Evolutionary conservation across 2,888 invertebrate species (phyloP).

Genomic region (Galerucella nymphaeae): DNA sequence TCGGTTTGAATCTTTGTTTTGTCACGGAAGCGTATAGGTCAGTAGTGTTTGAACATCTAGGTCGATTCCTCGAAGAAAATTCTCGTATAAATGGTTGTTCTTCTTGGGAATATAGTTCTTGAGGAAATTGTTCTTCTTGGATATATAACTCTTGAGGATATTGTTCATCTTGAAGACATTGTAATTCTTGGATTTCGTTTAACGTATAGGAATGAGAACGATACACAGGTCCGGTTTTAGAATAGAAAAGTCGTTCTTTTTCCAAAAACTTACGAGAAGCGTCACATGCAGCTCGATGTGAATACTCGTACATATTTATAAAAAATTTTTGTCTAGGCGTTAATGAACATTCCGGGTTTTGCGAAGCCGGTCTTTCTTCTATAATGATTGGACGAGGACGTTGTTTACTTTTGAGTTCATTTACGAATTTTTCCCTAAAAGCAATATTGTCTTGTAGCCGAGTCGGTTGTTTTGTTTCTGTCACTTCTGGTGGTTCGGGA

Average conservation of each 20-base stretch:
- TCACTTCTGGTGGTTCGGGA: conserved; percentile 1
- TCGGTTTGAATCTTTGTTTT: too few species aligned
- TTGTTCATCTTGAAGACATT: background rate
- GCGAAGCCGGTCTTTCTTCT: conserved; percentile 33
- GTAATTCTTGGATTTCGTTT: background rate
- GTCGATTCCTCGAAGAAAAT: background rate
- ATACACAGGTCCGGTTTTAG: conserved; percentile 17
- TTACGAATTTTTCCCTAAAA: conserved; percentile 14
- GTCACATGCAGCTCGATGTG: conserved; percentile 49
- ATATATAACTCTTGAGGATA: background rate
- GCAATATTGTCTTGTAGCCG: background rate
- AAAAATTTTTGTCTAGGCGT: conserved; percentile 64
- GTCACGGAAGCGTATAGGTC: background rate
- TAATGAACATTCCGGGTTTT: conserved; percentile 46
- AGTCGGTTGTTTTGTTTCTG: background rate
- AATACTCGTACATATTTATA: conserved; percentile 60
- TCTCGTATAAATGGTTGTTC: conserved; percentile 1
- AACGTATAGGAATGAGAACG: background rate
- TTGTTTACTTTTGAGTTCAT: conserved; percentile 14
- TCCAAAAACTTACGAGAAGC: conserved; percentile 36
- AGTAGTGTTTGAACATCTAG: background rate
- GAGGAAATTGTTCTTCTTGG: background rate
- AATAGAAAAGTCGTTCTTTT: conserved; percentile 28
- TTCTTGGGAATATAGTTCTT: conserved; percentile 1
- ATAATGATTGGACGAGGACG: conserved; percentile 18